Conservation (phyloP, 2,113 vertebrate species). For the Cettia cetti region DNA sequence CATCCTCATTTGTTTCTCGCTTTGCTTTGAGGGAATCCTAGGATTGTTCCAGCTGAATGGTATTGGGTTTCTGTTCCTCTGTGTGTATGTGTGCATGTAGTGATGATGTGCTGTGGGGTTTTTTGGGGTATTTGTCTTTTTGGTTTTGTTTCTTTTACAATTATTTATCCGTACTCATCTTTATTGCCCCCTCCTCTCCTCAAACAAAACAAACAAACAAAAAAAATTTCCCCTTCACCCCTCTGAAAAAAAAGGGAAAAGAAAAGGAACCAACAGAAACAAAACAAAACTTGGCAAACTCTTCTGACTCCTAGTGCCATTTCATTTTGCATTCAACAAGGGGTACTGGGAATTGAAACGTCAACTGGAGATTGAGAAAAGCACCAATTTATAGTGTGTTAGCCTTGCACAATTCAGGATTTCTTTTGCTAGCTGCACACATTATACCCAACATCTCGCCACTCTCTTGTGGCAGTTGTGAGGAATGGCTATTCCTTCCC, state of each 20-base stretch:
- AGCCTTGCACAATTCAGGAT: slow-evolving; percentile 50
- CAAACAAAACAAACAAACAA: neutral
- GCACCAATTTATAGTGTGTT: slow-evolving; percentile 41
- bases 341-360: slow-evolving; percentile 38
- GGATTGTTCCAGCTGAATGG: slow-evolving; percentile 14
- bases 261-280: neutral
- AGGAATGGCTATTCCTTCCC: slow-evolving; percentile 58
- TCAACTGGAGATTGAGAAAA: slow-evolving; percentile 22
- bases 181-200: neutral
- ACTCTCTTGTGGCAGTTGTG: slow-evolving; percentile 46
- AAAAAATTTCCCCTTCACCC: neutral
- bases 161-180: neutral
- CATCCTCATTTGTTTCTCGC: slow-evolving; percentile 1
- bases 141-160: neutral
- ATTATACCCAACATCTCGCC: slow-evolving; percentile 9
- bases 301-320: slow-evolving; percentile 35
- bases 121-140: neutral
- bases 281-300: slow-evolving; percentile 40
- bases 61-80: neutral
- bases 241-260: neutral
- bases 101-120: neutral
- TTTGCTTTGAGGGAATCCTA: slow-evolving; percentile 44
- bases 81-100: neutral
- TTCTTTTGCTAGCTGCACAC: slow-evolving; percentile 55
- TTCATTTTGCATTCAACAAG: slow-evolving; percentile 59